Base-by-base conservation (phyloP, 1,140 invertebrate genomes). In the Acromyrmex charruanus region DNA sequence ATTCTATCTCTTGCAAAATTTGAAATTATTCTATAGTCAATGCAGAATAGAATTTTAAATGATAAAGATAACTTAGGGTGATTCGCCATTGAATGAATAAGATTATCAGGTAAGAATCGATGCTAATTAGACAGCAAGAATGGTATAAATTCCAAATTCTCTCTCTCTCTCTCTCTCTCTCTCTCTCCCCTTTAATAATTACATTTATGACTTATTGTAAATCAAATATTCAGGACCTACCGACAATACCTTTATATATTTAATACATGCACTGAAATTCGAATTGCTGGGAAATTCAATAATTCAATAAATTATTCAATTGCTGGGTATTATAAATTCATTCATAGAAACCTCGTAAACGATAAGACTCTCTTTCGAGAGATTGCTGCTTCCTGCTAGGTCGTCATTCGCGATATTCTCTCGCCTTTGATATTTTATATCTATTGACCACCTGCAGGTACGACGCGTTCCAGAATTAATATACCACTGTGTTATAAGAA, bases 321-420 rank as follows among this genome's bases (percentile, higher is more conserved):
- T 77, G 39, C n/a, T 25, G 6, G 1, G 12, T 51, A 68, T 80
- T 53, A 53, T 68, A 80, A 68, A 80, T 80, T 68, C 12, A 68
- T 18, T 59, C 10, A 55, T 68, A 61, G 75, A 80, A 86, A 75
- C n/a, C 82, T 89, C 88, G 31, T 81, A 89, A 89, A 89, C 65
- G 39, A 61, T 14, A 58, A 69, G 31, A 9, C 2, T 49, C 39
- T 75, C 61, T 88, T 86, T 77, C 39, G 28, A 58, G 14, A 51
- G 77, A 28, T 3, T 39, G 72, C 74, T 59, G 80, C 72, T 89
- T 79, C 65, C 51, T 88, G 44, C 53, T 18, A 59, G 51, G 85
- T 53, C 16, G 14, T 58, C 7, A 31, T 75, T 80, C 44, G 21
- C 68, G 21, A 86, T 86, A 77, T 58, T 79, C 69, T 9, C 12